These are phyloP conservation scores for Callinectes sapidus DNA, from an alignment of 2,888 invertebrate species.

Conservation along the genomic window DNA sequence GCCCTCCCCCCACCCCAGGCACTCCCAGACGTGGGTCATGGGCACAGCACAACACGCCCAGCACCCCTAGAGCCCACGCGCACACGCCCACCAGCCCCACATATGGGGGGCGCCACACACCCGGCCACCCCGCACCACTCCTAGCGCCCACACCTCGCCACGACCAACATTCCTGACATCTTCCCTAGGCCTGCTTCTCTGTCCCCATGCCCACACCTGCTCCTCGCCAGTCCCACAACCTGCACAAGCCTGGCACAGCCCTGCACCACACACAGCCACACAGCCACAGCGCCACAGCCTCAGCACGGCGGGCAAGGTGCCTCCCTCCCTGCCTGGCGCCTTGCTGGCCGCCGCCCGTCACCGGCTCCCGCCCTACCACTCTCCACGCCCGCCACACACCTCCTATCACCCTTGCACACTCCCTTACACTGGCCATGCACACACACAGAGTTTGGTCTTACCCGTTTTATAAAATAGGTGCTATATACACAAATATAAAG, in stretches of 20 bases:
- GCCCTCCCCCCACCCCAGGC: too few relatives aligned
- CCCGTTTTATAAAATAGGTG: slow-evolving; percentile 70
- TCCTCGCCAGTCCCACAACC: background rate
- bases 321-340: background rate
- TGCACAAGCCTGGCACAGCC: background rate
- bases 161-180: background rate
- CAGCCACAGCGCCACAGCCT: too few relatives aligned
- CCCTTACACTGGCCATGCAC: background rate
- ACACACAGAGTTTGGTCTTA: slow-evolving; percentile 34
- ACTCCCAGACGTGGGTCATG: background rate
- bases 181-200: background rate
- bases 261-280: background rate
- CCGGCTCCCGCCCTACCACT: slow-evolving; percentile 44
- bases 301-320: too few relatives aligned
- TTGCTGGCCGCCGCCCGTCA: slow-evolving; percentile 18
- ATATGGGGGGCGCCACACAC: background rate
- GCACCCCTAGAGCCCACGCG: background rate
- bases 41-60: background rate
- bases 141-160: background rate
- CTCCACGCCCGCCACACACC: slow-evolving; percentile 36
- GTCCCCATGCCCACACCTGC: background rate
- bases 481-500: slow-evolving; percentile 67
- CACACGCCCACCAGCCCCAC: slow-evolving; percentile 9
- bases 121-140: background rate
- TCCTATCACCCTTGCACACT: background rate